Percentiles rank a stretch among this genome's conserved stretches.
phyloP scores from a whole-genome alignment of 2,888 invertebrate species.

The Stictocephala bisonia region DNA sequence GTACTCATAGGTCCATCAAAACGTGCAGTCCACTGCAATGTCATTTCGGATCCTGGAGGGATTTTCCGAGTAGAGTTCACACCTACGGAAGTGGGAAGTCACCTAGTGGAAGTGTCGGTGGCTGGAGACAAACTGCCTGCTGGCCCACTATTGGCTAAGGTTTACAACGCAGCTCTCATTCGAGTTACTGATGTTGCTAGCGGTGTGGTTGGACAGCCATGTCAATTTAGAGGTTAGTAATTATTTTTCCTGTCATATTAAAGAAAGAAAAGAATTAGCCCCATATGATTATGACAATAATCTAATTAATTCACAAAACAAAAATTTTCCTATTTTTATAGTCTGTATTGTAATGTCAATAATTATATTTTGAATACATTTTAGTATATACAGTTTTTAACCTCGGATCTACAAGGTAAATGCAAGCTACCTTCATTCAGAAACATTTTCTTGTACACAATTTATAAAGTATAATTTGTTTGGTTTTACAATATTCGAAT shows the following conservation, averaged over 20 bases:
- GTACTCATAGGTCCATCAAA: slow-evolving; percentile 85
- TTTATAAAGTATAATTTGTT: too few species aligned
- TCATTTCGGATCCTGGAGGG: slow-evolving; percentile 82
- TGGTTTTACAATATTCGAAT: too few species aligned
- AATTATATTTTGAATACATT: too few species aligned
- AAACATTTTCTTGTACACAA: too few species aligned
- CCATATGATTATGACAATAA: too few species aligned
- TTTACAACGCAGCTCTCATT: slow-evolving; percentile 93
- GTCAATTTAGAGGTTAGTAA: slow-evolving; percentile 90
- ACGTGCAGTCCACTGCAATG: slow-evolving; percentile 82
- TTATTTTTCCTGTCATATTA: neutral
- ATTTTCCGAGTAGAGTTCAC: slow-evolving; percentile 93
- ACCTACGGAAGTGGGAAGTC: slow-evolving; percentile 93
- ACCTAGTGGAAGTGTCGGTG: slow-evolving; percentile 91
- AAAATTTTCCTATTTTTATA: too few species aligned
- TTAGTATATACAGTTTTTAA: too few species aligned
- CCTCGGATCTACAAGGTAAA: too few species aligned
- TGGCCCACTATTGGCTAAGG: slow-evolving; percentile 92
- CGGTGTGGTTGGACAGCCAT: slow-evolving; percentile 94
- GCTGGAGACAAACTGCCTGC: slow-evolving; percentile 91
- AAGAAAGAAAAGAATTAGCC: too few species aligned
- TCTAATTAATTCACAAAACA: too few species aligned
- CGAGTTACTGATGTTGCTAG: slow-evolving; percentile 94
- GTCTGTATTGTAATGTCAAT: too few species aligned
- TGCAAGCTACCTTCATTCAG: too few species aligned